phyloP scores from a whole-genome alignment of 2,797 vertebrate species.

The Arctocebus calabarensis region DNA sequence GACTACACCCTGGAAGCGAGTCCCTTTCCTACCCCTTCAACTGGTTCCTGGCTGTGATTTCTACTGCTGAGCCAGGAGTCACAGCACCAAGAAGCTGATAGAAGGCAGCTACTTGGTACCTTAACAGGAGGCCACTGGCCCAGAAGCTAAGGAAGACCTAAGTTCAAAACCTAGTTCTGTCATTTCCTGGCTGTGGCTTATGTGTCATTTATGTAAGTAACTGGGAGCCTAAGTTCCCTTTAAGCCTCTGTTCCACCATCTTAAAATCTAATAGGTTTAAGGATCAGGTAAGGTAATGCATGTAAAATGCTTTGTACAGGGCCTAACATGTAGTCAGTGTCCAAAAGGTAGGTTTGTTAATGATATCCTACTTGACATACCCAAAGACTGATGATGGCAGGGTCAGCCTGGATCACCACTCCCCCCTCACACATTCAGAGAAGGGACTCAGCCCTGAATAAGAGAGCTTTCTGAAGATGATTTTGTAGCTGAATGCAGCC shows the following conservation, averaged over 20 bases:
- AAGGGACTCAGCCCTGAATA: neutral
- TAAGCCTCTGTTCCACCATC: conserved; percentile 39
- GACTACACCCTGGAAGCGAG: conserved; percentile 13
- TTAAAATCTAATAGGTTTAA: conserved; percentile 53
- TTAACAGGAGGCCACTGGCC: neutral
- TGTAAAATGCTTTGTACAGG: conserved; percentile 23
- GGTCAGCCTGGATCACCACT: neutral
- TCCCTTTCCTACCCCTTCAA: neutral
- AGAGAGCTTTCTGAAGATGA: neutral
- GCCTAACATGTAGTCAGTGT: neutral
- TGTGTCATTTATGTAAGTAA: conserved; percentile 27
- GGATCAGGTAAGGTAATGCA: neutral
- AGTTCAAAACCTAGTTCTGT: conserved; percentile 48
- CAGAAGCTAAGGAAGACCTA: neutral
- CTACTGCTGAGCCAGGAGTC: neutral
- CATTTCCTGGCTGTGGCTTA: conserved; percentile 36
- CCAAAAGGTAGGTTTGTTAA: neutral
- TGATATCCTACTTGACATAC: neutral
- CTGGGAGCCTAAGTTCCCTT: conserved; percentile 17
- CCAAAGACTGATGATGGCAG: neutral
- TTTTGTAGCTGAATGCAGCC: neutral
- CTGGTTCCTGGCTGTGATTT: conserved; percentile 43
- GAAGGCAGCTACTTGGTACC: neutral
- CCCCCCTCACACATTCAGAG: neutral
- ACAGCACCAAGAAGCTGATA: neutral